Conservation (phyloP, 2,113 vertebrate species). For the Terrapene triunguis region DNA sequence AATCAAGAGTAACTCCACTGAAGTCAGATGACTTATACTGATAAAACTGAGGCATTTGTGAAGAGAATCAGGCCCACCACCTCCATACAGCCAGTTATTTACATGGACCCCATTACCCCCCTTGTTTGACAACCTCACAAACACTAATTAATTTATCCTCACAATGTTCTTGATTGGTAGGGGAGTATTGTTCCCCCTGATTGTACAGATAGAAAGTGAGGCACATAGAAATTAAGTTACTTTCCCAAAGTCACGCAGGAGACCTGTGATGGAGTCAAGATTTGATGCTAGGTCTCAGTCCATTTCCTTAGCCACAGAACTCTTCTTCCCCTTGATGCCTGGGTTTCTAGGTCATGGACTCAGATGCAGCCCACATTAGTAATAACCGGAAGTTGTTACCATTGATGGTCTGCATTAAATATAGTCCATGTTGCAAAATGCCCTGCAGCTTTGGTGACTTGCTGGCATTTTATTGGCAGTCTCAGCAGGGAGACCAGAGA, state of each 20-base stretch:
- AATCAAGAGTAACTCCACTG: background rate
- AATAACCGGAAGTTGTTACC: background rate
- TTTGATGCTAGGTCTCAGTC: background rate
- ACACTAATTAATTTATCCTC: background rate
- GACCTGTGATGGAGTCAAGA: background rate
- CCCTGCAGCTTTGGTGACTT: fast-evolving
- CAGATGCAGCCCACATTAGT: background rate
- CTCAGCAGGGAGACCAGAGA: background rate
- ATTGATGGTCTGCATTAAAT: background rate
- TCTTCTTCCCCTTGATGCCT: background rate
- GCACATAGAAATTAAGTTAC: background rate
- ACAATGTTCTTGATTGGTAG: background rate
- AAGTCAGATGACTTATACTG: background rate
- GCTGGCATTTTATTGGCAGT: background rate
- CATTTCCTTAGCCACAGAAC: background rate
- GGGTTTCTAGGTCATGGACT: background rate
- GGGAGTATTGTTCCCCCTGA: background rate
- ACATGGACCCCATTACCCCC: background rate
- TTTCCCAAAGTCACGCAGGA: background rate
- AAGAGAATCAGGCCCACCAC: background rate
- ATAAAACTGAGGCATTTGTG: background rate
- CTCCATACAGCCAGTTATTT: fast-evolving
- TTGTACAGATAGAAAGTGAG: background rate
- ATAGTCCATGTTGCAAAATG: background rate
- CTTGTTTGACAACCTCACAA: background rate